phyloP scores from a whole-genome alignment of 2,797 vertebrate species.

The Sebastes goodei region DNA sequence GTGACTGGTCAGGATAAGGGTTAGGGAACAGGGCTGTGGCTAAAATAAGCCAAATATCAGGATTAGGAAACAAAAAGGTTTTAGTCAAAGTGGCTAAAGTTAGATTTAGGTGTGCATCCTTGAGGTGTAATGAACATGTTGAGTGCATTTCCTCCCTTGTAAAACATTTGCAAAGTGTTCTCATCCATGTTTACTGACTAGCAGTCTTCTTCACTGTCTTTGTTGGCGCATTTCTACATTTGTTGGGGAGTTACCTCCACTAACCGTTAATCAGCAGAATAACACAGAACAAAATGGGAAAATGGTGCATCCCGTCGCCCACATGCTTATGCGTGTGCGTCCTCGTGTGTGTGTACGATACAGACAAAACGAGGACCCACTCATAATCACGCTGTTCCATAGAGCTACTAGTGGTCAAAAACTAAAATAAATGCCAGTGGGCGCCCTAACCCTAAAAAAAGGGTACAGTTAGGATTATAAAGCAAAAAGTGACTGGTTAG shows the following conservation, averaged over 20 bases:
- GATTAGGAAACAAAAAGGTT: too few species aligned
- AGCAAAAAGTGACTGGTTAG: too few species aligned
- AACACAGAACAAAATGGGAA: not conserved
- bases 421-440: too few species aligned
- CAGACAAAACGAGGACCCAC: not conserved
- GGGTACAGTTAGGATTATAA: too few species aligned
- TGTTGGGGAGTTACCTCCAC: not conserved
- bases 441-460: too few species aligned
- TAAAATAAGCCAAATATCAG: too few species aligned
- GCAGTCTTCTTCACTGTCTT: not conserved
- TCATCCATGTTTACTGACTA: not conserved
- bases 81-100: too few species aligned
- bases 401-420: not conserved
- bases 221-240: not conserved
- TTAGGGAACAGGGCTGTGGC: too few species aligned
- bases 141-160: not conserved
- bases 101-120: too few species aligned
- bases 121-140: too few species aligned
- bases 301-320: not conserved
- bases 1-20: too few species aligned
- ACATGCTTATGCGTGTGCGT: not conserved
- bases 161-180: not conserved
- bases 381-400: not conserved
- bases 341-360: not conserved
- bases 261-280: not conserved